Evolutionary conservation across 2,888 invertebrate species (phyloP).

Genomic region (Lepas anatifera): DNA sequence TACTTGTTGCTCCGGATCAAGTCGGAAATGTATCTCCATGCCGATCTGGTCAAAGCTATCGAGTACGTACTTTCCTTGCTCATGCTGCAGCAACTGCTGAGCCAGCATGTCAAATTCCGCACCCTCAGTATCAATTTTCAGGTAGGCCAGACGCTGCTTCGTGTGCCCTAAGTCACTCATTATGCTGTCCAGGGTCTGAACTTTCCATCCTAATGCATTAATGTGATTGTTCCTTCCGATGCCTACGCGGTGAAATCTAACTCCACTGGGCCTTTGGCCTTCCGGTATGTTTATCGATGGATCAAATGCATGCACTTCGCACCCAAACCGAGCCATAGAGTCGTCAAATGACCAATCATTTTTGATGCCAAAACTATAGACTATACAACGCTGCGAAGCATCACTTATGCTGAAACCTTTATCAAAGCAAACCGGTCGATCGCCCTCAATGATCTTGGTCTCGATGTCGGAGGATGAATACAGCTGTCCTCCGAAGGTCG

Average conservation of each 20-base stretch:
- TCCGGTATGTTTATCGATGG: conserved; percentile 23
- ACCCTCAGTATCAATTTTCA: conserved; percentile 35
- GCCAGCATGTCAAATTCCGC: conserved; percentile 30
- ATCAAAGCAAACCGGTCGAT: conserved; percentile 16
- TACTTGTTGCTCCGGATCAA: background rate
- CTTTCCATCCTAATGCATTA: conserved; percentile 27
- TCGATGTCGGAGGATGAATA: background rate
- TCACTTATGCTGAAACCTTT: background rate
- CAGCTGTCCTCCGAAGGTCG: background rate
- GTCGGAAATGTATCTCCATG: background rate
- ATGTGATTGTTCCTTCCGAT: conserved; percentile 5
- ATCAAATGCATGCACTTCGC: conserved; percentile 33
- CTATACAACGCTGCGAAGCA: conserved; percentile 1
- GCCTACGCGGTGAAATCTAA: conserved; percentile 26
- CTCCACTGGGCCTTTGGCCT: conserved; percentile 26
- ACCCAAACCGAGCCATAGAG: conserved; percentile 25
- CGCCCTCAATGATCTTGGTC: conserved; percentile 9
- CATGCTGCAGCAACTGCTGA: background rate
- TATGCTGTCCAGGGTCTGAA: conserved; percentile 30
- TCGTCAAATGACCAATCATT: conserved; percentile 26
- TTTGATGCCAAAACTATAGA: conserved; percentile 21
- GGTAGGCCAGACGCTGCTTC: conserved; percentile 31
- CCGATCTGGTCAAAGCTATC: conserved; percentile 2
- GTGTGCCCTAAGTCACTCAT: conserved; percentile 30
- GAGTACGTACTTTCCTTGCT: background rate